phyloP scores from a whole-genome alignment of 2,797 vertebrate species.

The Sparus aurata region DNA sequence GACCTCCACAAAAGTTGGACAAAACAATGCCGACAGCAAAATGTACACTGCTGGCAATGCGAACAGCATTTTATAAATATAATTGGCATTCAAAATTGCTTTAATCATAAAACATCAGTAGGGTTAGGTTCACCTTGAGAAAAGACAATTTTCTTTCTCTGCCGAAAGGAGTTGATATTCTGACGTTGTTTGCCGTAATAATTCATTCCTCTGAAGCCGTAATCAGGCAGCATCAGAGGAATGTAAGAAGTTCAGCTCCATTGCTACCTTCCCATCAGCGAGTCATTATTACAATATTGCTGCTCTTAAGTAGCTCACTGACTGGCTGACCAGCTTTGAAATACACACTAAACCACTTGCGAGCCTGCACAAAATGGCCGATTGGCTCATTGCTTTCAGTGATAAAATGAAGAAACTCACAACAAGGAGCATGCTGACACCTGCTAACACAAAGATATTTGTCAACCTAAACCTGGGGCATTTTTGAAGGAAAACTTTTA shows the following conservation, averaged over 20 bases:
- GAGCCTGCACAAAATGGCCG: slow-evolving; percentile 91
- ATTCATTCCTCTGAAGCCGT: slow-evolving; percentile 91
- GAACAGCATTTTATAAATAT: neutral
- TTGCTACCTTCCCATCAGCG: slow-evolving; percentile 94
- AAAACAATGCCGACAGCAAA: neutral
- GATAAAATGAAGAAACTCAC: slow-evolving; percentile 93
- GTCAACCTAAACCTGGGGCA: slow-evolving; percentile 79
- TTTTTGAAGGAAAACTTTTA: slow-evolving; percentile 30
- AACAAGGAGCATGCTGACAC: slow-evolving; percentile 88
- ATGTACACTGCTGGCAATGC: neutral
- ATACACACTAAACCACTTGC: slow-evolving; percentile 92
- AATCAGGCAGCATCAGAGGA: slow-evolving; percentile 93
- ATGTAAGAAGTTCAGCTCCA: slow-evolving; percentile 95
- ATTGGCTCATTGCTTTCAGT: slow-evolving; percentile 96
- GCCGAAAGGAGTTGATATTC: slow-evolving; percentile 41
- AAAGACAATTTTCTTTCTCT: neutral
- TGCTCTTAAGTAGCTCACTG: slow-evolving; percentile 95
- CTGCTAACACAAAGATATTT: slow-evolving; percentile 86
- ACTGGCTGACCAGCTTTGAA: slow-evolving; percentile 94
- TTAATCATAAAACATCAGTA: slow-evolving; percentile 3
- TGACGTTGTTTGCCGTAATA: slow-evolving; percentile 82
- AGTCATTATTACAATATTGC: slow-evolving; percentile 96
- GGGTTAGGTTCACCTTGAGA: slow-evolving; percentile 2
- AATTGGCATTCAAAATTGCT: no score
- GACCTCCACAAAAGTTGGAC: neutral